These are phyloP conservation scores for Spinus pinus DNA, from an alignment of 2,797 vertebrate genomes.

Conservation along the genomic window DNA sequence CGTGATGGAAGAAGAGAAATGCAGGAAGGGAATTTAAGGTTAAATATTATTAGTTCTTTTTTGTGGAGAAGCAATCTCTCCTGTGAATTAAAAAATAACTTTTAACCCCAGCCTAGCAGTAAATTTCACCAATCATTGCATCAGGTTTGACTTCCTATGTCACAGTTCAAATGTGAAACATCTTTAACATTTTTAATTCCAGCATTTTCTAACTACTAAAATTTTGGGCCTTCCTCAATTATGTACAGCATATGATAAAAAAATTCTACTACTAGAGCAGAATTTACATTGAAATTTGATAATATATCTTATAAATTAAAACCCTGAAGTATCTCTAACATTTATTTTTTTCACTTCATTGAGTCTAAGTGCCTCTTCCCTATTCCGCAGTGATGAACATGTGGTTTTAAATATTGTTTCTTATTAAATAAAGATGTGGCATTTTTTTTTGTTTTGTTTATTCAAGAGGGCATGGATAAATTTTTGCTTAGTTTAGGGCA, in stretches of 20 bases:
- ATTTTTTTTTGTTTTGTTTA: not conserved
- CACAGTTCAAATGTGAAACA: not conserved
- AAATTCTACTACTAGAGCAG: not conserved
- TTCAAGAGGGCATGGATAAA: not conserved
- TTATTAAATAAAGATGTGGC: not conserved
- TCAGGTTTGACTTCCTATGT: not conserved
- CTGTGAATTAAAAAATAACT: conserved; percentile 36
- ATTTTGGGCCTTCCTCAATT: not conserved
- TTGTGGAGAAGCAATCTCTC: not conserved
- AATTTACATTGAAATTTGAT: not conserved
- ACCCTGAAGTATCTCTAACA: not conserved
- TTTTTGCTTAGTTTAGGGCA: not conserved
- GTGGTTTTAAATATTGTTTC: not conserved
- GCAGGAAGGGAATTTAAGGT: not conserved
- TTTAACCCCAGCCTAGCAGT: not conserved
- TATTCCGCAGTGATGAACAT: not conserved
- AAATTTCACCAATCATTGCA: not conserved
- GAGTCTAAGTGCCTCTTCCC: not conserved
- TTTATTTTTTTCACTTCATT: not conserved
- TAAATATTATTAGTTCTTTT: conserved; percentile 31
- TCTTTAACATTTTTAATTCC: not conserved
- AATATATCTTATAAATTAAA: not conserved
- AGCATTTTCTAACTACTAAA: not conserved
- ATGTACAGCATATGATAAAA: not conserved
- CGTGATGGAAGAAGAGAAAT: not conserved